Evolutionary conservation across 1,140 invertebrate species (phyloP).

Genomic region (Atta cephalotes): DNA sequence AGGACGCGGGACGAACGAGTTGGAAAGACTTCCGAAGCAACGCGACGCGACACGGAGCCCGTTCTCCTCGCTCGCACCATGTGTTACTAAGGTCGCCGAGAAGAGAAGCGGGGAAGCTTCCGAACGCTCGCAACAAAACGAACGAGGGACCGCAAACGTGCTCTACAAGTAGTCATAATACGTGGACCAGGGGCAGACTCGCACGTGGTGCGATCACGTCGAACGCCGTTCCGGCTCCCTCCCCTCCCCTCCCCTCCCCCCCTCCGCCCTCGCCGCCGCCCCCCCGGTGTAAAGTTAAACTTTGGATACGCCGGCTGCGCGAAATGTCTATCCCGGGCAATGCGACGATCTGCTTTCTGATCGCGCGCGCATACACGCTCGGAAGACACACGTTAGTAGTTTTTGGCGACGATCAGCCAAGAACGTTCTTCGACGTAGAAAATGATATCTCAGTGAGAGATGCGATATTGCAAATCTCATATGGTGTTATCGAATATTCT

Average conservation of each 20-base stretch:
- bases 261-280: not conserved
- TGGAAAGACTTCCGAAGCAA: conserved; percentile 31
- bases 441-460: not conserved
- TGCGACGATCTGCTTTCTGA: conserved; percentile 64
- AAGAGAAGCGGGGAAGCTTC: conserved; percentile 6
- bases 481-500: too few species aligned
- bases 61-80: conserved; percentile 49
- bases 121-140: conserved; percentile 29
- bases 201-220: conserved; percentile 83
- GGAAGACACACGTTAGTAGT: not conserved
- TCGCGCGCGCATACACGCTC: conserved; percentile 50
- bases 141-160: conserved; percentile 77
- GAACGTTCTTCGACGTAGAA: not conserved
- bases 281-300: conserved; percentile 84
- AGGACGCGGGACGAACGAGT: conserved; percentile 39
- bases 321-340: conserved; percentile 80
- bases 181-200: conserved; percentile 74
- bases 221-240: conserved; percentile 8
- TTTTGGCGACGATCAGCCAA: conserved; percentile 7
- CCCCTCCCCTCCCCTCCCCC: too few species aligned
- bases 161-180: conserved; percentile 82
- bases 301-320: conserved; percentile 83
- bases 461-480: not conserved
- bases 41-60: not conserved
- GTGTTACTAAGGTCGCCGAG: conserved; percentile 70